Evolutionary conservation across 2,797 vertebrate genomes (phyloP).

Genomic region (Cyclura pinguis): DNA sequence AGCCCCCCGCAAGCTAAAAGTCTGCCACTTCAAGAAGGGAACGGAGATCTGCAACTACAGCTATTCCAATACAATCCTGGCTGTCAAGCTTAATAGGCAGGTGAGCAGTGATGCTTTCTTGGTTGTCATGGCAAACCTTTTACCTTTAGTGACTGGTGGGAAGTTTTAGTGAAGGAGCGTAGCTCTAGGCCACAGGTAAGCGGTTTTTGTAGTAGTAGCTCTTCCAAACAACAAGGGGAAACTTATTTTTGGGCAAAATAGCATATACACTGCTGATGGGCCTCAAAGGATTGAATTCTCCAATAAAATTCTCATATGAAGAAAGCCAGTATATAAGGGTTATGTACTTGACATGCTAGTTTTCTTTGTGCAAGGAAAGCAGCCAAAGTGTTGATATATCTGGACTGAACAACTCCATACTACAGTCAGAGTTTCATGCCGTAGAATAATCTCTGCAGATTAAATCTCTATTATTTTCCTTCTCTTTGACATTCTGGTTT

Average conservation of each 20-base stretch:
- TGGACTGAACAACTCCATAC: neutral
- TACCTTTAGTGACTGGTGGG: neutral
- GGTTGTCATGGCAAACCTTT: too few species aligned
- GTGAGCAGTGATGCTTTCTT: slow-evolving; percentile 73
- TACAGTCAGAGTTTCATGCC: neutral
- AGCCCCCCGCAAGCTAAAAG: slow-evolving; percentile 97
- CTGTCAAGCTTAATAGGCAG: slow-evolving; percentile 97
- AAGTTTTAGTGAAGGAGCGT: neutral
- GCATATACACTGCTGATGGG: neutral
- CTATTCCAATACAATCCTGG: slow-evolving; percentile 98
- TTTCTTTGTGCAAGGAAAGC: neutral
- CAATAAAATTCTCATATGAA: neutral
- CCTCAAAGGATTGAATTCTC: neutral
- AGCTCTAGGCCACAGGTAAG: neutral
- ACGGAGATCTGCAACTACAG: slow-evolving; percentile 99
- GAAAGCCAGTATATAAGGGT: neutral
- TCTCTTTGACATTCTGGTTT: neutral
- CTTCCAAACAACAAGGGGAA: neutral
- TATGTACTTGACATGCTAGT: neutral
- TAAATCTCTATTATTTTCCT: neutral
- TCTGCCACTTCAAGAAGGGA: slow-evolving; percentile 99
- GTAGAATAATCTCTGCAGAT: neutral
- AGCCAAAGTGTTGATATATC: neutral
- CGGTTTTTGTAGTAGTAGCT: too few species aligned
- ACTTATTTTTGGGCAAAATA: neutral